phyloP scores from a whole-genome alignment of 2,797 vertebrate genomes.

The Setipinna tenuifilis region DNA sequence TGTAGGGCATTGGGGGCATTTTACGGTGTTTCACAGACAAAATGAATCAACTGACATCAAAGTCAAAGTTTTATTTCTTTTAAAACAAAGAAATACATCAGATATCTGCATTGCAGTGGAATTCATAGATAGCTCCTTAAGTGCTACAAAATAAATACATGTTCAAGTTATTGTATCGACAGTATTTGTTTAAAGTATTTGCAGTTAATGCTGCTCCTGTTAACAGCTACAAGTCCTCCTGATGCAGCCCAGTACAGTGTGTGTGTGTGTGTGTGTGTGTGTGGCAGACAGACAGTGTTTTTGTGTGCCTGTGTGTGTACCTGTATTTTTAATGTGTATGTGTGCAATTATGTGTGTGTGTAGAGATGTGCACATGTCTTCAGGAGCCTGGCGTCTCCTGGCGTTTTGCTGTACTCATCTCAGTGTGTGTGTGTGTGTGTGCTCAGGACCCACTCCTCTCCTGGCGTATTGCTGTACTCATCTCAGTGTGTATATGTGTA shows the following conservation, averaged over 20 bases:
- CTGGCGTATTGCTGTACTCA: too few species aligned
- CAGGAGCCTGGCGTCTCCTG: too few species aligned
- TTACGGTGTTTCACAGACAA: neutral
- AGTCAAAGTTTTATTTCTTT: constrained; percentile 48
- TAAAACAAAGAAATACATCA: constrained; percentile 54
- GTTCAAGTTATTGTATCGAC: neutral
- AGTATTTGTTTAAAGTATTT: neutral
- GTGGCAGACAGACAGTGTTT: neutral
- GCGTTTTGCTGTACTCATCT: too few species aligned
- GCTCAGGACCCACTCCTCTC: too few species aligned
- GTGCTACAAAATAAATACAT: neutral
- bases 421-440: neutral
- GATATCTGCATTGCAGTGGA: neutral
- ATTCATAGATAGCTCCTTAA: neutral
- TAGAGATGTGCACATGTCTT: neutral
- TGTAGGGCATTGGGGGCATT: too few species aligned
- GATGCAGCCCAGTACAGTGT: neutral
- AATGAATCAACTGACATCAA: neutral
- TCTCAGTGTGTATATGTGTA: neutral
- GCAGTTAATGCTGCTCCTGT: neutral
- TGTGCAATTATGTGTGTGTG: neutral
- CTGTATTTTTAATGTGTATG: neutral
- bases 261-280: constrained; percentile 10
- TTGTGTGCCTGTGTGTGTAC: neutral
- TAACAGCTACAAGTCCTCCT: neutral